Conservation (phyloP, 2,113 vertebrate genomes). For the Mesocricetus auratus region DNA sequence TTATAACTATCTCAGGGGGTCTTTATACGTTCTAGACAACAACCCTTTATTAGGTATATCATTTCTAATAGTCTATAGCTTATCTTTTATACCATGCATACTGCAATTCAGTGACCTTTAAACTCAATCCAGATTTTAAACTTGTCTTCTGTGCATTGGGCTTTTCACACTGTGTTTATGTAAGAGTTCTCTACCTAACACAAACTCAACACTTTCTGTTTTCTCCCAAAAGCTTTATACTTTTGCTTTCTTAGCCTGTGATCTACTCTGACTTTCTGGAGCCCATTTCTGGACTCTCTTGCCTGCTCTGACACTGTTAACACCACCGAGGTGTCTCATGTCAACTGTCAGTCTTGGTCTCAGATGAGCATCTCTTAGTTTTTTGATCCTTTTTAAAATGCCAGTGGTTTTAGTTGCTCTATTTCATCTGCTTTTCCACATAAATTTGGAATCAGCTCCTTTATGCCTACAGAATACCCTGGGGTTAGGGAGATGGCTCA, state of each 20-base stretch:
- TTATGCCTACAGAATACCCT: background rate
- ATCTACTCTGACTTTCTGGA: background rate
- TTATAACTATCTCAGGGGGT: background rate
- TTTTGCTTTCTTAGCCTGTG: background rate
- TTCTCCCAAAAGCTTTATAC: background rate
- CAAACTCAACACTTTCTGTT: background rate
- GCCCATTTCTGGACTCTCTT: background rate
- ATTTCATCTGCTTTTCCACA: background rate
- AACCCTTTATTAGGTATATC: slow-evolving; percentile 4
- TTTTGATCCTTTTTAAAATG: slow-evolving; percentile 1
- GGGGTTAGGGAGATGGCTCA: too few relatives aligned
- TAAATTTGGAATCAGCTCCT: background rate
- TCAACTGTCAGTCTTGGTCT: background rate
- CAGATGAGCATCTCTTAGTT: background rate
- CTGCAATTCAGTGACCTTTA: background rate
- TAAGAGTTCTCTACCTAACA: background rate
- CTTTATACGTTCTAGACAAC: background rate
- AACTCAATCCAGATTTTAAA: background rate
- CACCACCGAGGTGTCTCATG: too few relatives aligned
- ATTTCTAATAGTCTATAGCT: background rate
- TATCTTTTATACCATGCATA: background rate
- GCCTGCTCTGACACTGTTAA: background rate
- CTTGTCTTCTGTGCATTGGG: background rate
- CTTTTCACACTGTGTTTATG: background rate
- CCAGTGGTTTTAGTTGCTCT: background rate